Conservation (phyloP, 2,888 invertebrate species). For the Folsomia manolachei region DNA sequence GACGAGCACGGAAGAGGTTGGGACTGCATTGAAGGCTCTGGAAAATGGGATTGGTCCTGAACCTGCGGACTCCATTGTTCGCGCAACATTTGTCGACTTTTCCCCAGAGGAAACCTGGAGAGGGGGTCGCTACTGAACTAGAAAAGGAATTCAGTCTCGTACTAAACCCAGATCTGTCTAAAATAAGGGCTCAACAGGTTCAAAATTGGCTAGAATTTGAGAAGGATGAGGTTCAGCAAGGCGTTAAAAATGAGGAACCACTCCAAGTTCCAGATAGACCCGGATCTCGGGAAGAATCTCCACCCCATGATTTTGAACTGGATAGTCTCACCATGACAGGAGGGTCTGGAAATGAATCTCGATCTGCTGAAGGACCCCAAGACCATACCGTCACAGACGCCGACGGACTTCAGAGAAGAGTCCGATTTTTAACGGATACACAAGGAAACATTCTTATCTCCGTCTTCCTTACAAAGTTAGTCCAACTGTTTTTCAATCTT, state of each 20-base stretch:
- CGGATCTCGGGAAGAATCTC: neutral
- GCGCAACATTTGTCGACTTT: constrained; percentile 33
- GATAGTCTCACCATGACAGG: constrained; percentile 21
- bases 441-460: constrained; percentile 40
- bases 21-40: neutral
- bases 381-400: constrained; percentile 12
- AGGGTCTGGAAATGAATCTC: neutral
- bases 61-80: constrained; percentile 26
- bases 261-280: neutral
- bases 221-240: neutral
- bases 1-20: neutral
- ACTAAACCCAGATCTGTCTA: constrained; percentile 38
- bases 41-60: constrained; percentile 15
- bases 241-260: neutral
- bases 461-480: constrained; percentile 43
- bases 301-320: constrained; percentile 2
- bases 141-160: constrained; percentile 12
- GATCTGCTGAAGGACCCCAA: constrained; percentile 7
- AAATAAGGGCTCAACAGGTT: constrained; percentile 37
- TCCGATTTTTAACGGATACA: constrained; percentile 38
- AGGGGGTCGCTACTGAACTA: neutral
- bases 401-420: constrained; percentile 25
- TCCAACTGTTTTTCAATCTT: constrained; percentile 28
- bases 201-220: constrained; percentile 39
- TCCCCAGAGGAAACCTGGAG: neutral